These are phyloP conservation scores for Drosophila hydei DNA, from an alignment of 1,140 invertebrate species.

Conservation along the genomic window DNA sequence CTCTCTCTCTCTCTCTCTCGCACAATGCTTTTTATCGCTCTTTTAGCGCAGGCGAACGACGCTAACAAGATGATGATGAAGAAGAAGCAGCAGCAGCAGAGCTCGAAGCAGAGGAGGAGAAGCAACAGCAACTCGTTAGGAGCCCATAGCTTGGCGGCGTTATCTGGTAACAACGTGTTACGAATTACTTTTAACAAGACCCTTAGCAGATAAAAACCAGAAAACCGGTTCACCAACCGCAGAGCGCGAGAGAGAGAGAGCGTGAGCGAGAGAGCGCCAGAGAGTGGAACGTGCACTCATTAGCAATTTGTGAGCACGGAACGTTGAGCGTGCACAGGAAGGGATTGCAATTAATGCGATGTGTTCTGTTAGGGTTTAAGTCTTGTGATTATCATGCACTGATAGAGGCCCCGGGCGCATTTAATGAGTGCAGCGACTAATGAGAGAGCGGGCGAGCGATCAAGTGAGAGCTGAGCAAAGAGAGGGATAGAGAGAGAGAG, in stretches of 20 bases:
- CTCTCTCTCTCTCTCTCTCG: neutral
- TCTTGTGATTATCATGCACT: slow-evolving; percentile 53
- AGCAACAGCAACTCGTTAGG: slow-evolving; percentile 44
- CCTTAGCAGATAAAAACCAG: slow-evolving; percentile 82
- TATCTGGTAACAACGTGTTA: slow-evolving; percentile 84
- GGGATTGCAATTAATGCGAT: slow-evolving; percentile 66
- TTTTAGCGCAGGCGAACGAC: slow-evolving; percentile 72
- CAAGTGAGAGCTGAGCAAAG: neutral
- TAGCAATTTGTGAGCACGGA: slow-evolving; percentile 53
- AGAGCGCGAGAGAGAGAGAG: slow-evolving; percentile 18
- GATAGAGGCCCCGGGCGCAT: slow-evolving; percentile 16
- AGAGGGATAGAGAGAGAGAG: neutral
- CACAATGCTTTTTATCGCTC: slow-evolving; percentile 71
- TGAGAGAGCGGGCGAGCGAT: slow-evolving; percentile 16
- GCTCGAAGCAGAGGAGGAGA: neutral
- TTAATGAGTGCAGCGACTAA: slow-evolving; percentile 39
- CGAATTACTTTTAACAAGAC: slow-evolving; percentile 84
- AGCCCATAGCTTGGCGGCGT: slow-evolving; percentile 63
- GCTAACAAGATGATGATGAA: slow-evolving; percentile 66
- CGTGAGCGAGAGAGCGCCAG: slow-evolving; percentile 24
- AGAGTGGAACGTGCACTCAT: slow-evolving; percentile 66
- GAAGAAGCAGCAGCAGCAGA: slow-evolving; percentile 25
- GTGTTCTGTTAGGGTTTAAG: too few species aligned
- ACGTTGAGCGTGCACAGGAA: slow-evolving; percentile 53
- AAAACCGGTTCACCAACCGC: slow-evolving; percentile 61